phyloP scores from a whole-genome alignment of 1,140 invertebrate genomes.

The Planococcus citri region DNA sequence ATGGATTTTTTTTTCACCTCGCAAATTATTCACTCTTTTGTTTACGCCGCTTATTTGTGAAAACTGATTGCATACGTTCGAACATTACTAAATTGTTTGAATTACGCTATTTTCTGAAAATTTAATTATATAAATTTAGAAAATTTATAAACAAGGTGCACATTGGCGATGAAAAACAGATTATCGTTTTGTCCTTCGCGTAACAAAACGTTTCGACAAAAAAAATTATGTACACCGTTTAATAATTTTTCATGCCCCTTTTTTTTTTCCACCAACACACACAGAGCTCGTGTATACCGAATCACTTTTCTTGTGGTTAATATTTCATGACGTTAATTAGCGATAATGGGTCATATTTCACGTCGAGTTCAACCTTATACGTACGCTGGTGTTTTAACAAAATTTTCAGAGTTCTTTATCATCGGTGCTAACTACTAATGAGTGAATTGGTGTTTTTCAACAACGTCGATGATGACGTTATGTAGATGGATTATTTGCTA shows the following conservation, averaged over 20 bases:
- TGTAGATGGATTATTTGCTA: no score
- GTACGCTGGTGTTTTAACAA: background rate
- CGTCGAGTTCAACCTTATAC: background rate
- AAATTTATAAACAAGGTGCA: no score
- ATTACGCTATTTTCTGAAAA: no score
- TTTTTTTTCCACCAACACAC: background rate
- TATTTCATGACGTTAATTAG: slow-evolving; percentile 3
- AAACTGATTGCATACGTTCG: no score
- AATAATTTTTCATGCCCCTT: background rate
- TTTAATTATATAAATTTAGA: no score
- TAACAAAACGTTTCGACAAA: background rate
- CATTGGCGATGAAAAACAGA: background rate
- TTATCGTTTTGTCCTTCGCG: background rate
- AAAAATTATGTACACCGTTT: no score
- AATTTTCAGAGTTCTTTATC: background rate
- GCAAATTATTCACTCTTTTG: no score
- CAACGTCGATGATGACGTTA: no score
- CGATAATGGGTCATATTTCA: slow-evolving; percentile 2
- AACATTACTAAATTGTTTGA: no score
- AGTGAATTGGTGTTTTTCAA: no score
- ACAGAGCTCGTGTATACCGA: background rate
- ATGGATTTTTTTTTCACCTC: no score
- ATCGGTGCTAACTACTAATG: background rate
- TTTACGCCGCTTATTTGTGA: no score
- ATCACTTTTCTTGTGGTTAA: background rate